These are phyloP conservation scores for Ammodramus savannarum DNA, from an alignment of 2,113 vertebrate genomes.

Conservation along the genomic window DNA sequence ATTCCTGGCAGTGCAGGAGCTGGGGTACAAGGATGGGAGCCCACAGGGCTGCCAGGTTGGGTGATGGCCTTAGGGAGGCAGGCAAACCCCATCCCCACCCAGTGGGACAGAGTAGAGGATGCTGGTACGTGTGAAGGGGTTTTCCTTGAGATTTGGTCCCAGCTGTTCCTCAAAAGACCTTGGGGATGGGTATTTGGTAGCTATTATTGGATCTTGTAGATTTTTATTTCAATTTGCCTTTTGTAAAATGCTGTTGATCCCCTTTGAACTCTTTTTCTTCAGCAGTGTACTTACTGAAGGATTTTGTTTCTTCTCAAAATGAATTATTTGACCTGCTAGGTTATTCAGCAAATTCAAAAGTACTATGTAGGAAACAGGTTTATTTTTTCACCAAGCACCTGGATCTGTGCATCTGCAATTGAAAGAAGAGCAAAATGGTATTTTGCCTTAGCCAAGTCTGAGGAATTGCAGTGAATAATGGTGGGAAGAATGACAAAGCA, in stretches of 20 bases:
- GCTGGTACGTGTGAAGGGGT: not conserved
- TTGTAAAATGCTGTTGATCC: not conserved
- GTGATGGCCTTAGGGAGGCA: not conserved
- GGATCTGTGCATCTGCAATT: not conserved
- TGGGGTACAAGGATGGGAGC: not conserved
- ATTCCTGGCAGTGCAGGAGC: not conserved
- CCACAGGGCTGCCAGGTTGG: not conserved
- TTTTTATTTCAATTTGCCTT: not conserved
- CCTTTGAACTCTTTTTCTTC: not conserved
- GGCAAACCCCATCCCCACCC: not conserved
- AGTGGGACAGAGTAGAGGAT: not conserved
- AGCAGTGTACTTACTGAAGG: not conserved
- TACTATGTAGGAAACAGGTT: not conserved
- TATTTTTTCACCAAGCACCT: not conserved
- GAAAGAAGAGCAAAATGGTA: not conserved
- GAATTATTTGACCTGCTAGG: not conserved
- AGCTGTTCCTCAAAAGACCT: not conserved
- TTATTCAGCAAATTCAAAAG: not conserved
- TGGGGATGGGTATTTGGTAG: not conserved
- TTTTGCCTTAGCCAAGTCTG: not conserved
- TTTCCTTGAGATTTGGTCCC: not conserved
- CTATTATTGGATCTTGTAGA: not conserved
- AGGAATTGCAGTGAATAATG: not conserved
- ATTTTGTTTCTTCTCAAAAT: constrained; percentile 3
- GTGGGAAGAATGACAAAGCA: not conserved